These are phyloP conservation scores for Nineta flava DNA, from an alignment of 2,888 invertebrate genomes.

Conservation along the genomic window DNA sequence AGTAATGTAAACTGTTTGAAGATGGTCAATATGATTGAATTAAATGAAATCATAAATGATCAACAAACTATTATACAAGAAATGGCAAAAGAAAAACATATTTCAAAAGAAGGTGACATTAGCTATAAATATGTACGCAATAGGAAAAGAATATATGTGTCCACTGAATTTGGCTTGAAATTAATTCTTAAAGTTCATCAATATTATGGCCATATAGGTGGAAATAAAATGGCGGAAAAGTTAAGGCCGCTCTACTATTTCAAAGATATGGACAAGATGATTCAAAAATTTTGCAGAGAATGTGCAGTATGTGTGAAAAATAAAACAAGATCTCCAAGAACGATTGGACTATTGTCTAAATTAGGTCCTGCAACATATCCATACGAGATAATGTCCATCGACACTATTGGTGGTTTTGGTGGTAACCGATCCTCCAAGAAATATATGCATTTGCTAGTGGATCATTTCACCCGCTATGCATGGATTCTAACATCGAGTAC, in stretches of 20 bases:
- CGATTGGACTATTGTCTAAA: not conserved
- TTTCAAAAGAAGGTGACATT: not conserved
- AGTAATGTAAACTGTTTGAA: not conserved
- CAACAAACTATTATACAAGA: not conserved
- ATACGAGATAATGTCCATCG: not conserved
- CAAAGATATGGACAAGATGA: not conserved
- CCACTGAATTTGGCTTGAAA: not conserved
- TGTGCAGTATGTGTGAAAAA: conserved; percentile 1
- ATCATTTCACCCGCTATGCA: not conserved
- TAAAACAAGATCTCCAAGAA: not conserved
- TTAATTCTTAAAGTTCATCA: not conserved
- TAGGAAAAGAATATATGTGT: not conserved
- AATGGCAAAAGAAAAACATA: not conserved
- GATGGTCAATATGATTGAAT: not conserved
- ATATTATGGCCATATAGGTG: not conserved
- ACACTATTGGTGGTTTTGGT: not conserved
- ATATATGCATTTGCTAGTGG: not conserved
- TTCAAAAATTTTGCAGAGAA: not conserved
- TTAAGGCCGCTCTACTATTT: not conserved
- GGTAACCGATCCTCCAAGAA: not conserved
- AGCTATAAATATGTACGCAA: not conserved
- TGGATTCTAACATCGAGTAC: not conserved
- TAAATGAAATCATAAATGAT: not conserved
- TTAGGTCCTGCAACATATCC: not conserved
- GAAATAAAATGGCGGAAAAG: not conserved